These are phyloP conservation scores for Tetragonula clypearis DNA, from an alignment of 1,140 invertebrate species.

Conservation along the genomic window DNA sequence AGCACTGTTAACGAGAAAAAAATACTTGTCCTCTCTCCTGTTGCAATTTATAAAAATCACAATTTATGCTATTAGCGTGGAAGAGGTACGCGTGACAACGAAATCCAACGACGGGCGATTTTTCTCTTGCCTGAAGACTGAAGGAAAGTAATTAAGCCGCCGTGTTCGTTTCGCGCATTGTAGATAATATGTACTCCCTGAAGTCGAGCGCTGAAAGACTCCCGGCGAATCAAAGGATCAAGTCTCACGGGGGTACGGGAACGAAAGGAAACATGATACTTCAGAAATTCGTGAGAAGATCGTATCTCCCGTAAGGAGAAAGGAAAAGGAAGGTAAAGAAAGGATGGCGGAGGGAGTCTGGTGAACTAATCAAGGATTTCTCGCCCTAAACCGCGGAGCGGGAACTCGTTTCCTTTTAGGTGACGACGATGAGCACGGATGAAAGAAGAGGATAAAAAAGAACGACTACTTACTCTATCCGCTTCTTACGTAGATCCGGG, in stretches of 20 bases:
- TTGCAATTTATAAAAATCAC: neutral
- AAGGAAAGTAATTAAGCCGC: conserved; percentile 61
- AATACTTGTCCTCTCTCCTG: neutral
- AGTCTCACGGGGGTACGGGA: conserved; percentile 57
- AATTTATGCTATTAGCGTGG: neutral
- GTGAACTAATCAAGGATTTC: conserved; percentile 71
- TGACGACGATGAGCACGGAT: conserved; percentile 62
- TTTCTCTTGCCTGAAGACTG: conserved; percentile 8
- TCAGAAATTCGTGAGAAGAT: conserved; percentile 69
- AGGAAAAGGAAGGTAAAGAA: conserved; percentile 35
- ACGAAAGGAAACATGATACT: conserved; percentile 69
- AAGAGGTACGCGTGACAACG: neutral
- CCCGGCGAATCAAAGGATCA: conserved; percentile 66
- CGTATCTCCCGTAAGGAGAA: conserved; percentile 64
- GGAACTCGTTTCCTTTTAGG: conserved; percentile 68
- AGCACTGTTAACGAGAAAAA: too few species aligned
- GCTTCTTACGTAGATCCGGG: conserved; percentile 58
- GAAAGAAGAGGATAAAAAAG: conserved; percentile 67
- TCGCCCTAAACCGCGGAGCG: conserved; percentile 63
- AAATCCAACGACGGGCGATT: neutral
- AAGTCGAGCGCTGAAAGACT: conserved; percentile 54
- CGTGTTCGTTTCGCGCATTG: conserved; percentile 27
- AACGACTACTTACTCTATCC: conserved; percentile 57
- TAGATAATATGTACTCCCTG: conserved; percentile 29
- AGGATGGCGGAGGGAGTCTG: conserved; percentile 17